Evolutionary conservation across 2,888 invertebrate species (phyloP).

Genomic region (Dastarcus helophoroides): DNA sequence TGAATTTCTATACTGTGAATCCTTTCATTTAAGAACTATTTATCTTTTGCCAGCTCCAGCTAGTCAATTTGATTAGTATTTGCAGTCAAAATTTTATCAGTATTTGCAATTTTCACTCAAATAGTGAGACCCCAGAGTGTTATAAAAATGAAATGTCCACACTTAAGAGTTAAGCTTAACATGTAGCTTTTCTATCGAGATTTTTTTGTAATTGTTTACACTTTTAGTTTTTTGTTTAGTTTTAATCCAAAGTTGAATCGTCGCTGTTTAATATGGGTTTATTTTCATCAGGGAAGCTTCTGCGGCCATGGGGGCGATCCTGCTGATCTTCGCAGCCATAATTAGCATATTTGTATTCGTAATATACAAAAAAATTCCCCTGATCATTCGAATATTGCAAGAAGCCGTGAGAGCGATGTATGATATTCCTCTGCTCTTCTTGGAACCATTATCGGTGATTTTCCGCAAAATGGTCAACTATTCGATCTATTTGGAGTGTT

Average conservation of each 20-base stretch:
- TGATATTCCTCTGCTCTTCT: conserved; percentile 48
- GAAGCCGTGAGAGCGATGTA: conserved; percentile 55
- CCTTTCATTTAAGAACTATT: too few species aligned
- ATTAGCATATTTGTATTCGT: conserved; percentile 45
- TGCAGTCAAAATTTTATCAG: not conserved
- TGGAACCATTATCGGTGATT: conserved; percentile 50
- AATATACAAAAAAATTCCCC: conserved; percentile 48
- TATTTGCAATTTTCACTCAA: not conserved
- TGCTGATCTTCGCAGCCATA: conserved; percentile 45
- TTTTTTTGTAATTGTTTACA: too few species aligned
- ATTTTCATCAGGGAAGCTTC: conserved; percentile 15
- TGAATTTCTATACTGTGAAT: not conserved
- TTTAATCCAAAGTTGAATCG: too few species aligned
- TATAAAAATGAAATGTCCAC: too few species aligned
- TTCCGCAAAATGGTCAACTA: not conserved
- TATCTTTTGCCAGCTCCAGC: too few species aligned
- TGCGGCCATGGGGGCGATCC: conserved; percentile 48
- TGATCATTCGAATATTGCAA: conserved; percentile 51
- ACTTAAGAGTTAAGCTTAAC: too few species aligned
- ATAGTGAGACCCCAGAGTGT: not conserved
- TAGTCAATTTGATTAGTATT: too few species aligned
- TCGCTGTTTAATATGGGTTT: conserved; percentile 1
- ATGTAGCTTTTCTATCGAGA: too few species aligned
- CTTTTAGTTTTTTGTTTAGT: too few species aligned
- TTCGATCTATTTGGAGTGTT: too few species aligned